These are phyloP conservation scores for silkworm (Bombyx mori) DNA, from an alignment of 1,140 invertebrate genomes.

Conservation along the genomic window DNA sequence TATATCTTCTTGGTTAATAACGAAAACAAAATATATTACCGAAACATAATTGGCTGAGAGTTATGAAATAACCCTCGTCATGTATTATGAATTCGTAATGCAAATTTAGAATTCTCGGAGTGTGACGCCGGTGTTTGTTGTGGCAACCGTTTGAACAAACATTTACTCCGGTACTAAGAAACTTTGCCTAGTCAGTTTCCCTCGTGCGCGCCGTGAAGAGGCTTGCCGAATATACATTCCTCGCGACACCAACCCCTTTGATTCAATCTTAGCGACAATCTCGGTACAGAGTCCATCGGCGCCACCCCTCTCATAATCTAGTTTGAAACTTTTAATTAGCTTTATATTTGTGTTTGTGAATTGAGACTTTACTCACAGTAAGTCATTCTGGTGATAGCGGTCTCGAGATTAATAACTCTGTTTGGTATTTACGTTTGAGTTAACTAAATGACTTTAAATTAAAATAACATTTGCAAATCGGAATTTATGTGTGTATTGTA, in stretches of 20 bases:
- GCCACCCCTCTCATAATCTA: slow-evolving; percentile 69
- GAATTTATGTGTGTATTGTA: no score
- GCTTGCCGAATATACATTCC: slow-evolving; percentile 31
- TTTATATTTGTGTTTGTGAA: slow-evolving; percentile 71
- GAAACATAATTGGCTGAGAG: slow-evolving; percentile 34
- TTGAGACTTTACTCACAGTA: slow-evolving; percentile 61
- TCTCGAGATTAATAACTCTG: slow-evolving; percentile 45
- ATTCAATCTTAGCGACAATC: slow-evolving; percentile 62
- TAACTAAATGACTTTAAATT: no score
- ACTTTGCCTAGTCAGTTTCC: slow-evolving; percentile 33
- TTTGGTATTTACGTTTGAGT: not conserved
- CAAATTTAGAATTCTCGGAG: slow-evolving; percentile 70
- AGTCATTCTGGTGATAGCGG: slow-evolving; percentile 40
- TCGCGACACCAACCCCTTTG: slow-evolving; percentile 45
- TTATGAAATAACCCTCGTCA: slow-evolving; percentile 56
- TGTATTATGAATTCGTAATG: slow-evolving; percentile 72
- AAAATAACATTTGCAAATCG: no score
- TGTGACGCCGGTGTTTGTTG: slow-evolving; percentile 65
- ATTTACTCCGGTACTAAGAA: slow-evolving; percentile 58
- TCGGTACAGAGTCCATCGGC: slow-evolving; percentile 57
- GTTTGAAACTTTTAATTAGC: slow-evolving; percentile 71
- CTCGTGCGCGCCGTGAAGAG: slow-evolving; percentile 11
- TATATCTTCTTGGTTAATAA: not conserved
- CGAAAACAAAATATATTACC: not conserved
- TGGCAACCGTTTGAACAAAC: slow-evolving; percentile 56